Percentiles rank a stretch among this genome's conserved stretches.
These are phyloP conservation scores for Mimumesa dahlbomi DNA, from an alignment of 2,888 invertebrate genomes.

Conservation along the genomic window DNA sequence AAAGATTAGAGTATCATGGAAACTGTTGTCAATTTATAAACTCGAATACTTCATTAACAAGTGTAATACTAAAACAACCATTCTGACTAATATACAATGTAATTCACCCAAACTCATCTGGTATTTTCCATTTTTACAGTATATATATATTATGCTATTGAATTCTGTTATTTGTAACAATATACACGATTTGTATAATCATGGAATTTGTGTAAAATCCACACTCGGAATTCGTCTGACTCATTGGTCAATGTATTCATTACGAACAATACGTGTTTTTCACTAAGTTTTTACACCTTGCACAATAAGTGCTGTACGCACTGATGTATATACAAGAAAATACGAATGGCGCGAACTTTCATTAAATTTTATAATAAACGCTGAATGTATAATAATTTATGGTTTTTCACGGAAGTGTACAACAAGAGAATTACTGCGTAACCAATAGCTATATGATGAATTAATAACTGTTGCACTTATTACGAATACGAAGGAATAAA, in stretches of 20 bases:
- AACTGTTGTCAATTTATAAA: constrained; percentile 38
- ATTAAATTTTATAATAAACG: constrained; percentile 21
- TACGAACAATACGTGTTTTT: constrained; percentile 11
- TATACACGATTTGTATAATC: constrained; percentile 28
- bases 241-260: constrained; percentile 13
- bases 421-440: constrained; percentile 7
- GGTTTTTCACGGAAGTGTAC: constrained; percentile 23
- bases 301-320: constrained; percentile 11
- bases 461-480: constrained; percentile 6
- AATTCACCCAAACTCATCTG: constrained; percentile 31
- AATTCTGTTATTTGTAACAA: constrained; percentile 42
- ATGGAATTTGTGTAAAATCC: constrained; percentile 34
- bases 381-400: constrained; percentile 9
- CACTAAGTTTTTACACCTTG: constrained; percentile 22
- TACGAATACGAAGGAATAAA: constrained; percentile 6
- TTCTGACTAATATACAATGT: constrained; percentile 35
- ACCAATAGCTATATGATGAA: background rate
- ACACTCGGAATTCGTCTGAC: constrained; percentile 28
- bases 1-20: constrained; percentile 31
- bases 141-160: constrained; percentile 37
- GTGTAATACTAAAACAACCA: constrained; percentile 31
- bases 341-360: constrained; percentile 8
- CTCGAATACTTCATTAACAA: constrained; percentile 34
- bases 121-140: constrained; percentile 56
- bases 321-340: constrained; percentile 17